These are phyloP conservation scores for Pimephales promelas DNA, from an alignment of 2,113 vertebrate species.

Conservation along the genomic window DNA sequence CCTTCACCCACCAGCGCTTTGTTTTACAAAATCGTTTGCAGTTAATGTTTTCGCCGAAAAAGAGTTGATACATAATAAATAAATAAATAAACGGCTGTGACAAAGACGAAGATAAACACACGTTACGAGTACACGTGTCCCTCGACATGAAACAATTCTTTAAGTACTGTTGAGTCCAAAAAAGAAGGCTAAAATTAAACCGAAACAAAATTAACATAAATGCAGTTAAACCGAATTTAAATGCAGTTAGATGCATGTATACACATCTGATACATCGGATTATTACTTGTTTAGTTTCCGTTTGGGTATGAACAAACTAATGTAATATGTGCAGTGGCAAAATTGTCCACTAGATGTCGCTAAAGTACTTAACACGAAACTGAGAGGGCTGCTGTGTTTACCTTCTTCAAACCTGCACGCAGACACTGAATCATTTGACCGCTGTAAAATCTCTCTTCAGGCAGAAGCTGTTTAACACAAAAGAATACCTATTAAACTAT, in stretches of 20 bases:
- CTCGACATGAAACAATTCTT: background rate
- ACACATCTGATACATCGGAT: background rate
- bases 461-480: background rate
- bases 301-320: background rate
- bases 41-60: background rate
- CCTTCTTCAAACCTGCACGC: background rate
- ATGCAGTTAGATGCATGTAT: background rate
- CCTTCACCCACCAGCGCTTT: slow-evolving; percentile 1
- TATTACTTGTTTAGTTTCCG: background rate
- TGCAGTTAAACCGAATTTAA: background rate
- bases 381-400: background rate
- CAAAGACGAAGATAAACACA: background rate
- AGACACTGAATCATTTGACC: background rate
- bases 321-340: background rate
- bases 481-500: background rate
- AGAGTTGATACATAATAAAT: too few species aligned
- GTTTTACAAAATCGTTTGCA: slow-evolving; percentile 25
- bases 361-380: slow-evolving; percentile 63
- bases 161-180: background rate
- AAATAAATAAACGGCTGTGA: background rate
- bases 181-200: background rate
- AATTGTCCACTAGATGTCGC: slow-evolving; percentile 74
- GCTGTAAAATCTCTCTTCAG: background rate
- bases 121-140: background rate
- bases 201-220: background rate